Percentiles rank a stretch among this genome's conserved stretches.
Conservation (phyloP, 2,797 vertebrate species). For the Pantherophis vulpinus region DNA sequence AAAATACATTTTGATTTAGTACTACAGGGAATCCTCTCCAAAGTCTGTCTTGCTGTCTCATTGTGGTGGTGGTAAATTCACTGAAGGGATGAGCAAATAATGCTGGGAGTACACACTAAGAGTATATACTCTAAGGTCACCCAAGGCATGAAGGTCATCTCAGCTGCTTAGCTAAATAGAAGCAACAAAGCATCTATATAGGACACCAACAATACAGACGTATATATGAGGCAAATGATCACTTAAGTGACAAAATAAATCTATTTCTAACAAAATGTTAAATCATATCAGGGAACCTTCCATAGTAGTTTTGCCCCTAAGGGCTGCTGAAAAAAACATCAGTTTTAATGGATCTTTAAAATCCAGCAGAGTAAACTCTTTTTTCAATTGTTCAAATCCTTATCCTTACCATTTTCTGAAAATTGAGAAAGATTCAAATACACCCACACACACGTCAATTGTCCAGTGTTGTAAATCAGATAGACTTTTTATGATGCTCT, state of each 20-base stretch:
- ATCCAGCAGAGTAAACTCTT: background rate
- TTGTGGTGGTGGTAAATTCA: background rate
- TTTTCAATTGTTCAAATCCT: background rate
- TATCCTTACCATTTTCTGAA: background rate
- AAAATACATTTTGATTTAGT: background rate
- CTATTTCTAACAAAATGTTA: background rate
- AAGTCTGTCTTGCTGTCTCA: background rate
- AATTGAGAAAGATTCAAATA: background rate
- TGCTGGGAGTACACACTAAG: background rate
- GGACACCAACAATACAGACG: background rate
- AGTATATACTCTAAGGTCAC: background rate
- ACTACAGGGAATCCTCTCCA: background rate
- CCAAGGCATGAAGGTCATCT: background rate
- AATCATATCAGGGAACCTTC: background rate
- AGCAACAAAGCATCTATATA: background rate
- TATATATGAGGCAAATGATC: background rate
- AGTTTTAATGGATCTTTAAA: background rate
- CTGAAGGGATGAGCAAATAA: background rate
- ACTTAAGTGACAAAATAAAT: background rate
- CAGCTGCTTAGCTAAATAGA: background rate
- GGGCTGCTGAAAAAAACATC: background rate
- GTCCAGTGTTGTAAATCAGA: background rate
- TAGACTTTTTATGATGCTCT: background rate
- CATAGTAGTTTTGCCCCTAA: background rate
- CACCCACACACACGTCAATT: background rate